Evolutionary conservation across 2,113 vertebrate species (phyloP).

Genomic region (Amblyopsis rosae): DNA sequence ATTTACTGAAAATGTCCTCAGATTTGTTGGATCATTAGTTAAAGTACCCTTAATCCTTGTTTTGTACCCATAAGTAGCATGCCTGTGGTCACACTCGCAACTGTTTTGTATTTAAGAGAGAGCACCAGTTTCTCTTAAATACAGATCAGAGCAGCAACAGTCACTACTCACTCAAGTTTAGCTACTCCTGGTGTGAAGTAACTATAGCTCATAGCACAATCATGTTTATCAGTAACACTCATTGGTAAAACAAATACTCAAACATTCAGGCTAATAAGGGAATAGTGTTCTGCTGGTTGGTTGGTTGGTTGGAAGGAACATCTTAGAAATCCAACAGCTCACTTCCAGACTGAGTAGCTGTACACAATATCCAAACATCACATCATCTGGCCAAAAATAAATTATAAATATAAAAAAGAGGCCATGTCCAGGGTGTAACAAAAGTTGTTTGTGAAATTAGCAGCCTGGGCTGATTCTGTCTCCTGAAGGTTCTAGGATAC

Average conservation of each 20-base stretch:
- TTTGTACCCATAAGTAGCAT: neutral
- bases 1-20: constrained; percentile 3
- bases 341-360: constrained; percentile 4
- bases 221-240: neutral
- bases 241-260: neutral
- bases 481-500: constrained; percentile 14
- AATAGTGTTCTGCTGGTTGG: constrained; percentile 2
- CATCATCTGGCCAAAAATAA: constrained; percentile 53
- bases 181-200: neutral
- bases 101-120: neutral
- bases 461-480: constrained; percentile 25
- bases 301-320: constrained; percentile 1
- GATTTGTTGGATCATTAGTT: constrained; percentile 9
- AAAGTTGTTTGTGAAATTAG: constrained; percentile 1
- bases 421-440: constrained; percentile 43
- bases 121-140: too few relatives aligned
- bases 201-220: constrained; percentile 12
- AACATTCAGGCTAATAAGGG: constrained; percentile 30
- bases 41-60: constrained; percentile 13
- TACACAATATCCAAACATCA: constrained; percentile 22
- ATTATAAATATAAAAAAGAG: constrained; percentile 29
- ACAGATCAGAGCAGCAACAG: too few relatives aligned
- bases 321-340: neutral
- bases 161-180: neutral
- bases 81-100: neutral